A percentile compares a stretch with the other conserved stretches of the same genome.
These are phyloP conservation scores for Endomychus coccineus DNA, from an alignment of 2,888 invertebrate species.

Conservation along the genomic window DNA sequence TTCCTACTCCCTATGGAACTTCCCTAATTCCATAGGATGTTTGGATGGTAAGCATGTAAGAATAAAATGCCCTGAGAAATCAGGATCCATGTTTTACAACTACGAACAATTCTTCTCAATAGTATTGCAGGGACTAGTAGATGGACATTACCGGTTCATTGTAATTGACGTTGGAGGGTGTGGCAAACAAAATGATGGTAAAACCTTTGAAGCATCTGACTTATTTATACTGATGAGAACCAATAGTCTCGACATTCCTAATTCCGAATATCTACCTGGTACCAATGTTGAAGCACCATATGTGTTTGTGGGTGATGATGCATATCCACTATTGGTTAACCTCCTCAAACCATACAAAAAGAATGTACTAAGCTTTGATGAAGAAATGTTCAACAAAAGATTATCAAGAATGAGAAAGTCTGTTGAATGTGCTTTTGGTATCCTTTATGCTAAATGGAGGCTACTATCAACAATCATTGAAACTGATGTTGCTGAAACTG, in stretches of 20 bases:
- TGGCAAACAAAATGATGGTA: slow-evolving; percentile 20
- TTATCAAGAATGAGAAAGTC: no score
- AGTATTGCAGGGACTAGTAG: slow-evolving; percentile 8
- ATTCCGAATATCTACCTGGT: slow-evolving; percentile 3
- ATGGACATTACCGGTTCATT: slow-evolving; percentile 8
- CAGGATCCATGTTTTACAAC: slow-evolving; percentile 16
- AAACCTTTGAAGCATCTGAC: slow-evolving; percentile 15
- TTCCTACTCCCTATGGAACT: no score
- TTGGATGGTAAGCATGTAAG: slow-evolving; percentile 13
- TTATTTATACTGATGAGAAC: slow-evolving; percentile 6
- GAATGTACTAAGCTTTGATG: no score
- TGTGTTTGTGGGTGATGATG: slow-evolving; percentile 14
- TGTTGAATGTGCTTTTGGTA: no score
- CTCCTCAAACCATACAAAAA: no score
- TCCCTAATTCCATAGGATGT: slow-evolving; percentile 6
- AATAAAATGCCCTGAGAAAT: slow-evolving; percentile 11
- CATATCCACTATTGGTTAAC: no score
- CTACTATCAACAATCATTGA: no score
- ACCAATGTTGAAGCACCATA: slow-evolving; percentile 8
- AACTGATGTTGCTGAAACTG: no score
- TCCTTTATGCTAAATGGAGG: no score
- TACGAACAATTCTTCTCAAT: slow-evolving; percentile 19
- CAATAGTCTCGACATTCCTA: background rate
- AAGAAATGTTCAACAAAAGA: no score
- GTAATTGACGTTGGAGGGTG: slow-evolving; percentile 13